Conservation (phyloP, 1,140 invertebrate genomes). For the Nephila pilipes region DNA sequence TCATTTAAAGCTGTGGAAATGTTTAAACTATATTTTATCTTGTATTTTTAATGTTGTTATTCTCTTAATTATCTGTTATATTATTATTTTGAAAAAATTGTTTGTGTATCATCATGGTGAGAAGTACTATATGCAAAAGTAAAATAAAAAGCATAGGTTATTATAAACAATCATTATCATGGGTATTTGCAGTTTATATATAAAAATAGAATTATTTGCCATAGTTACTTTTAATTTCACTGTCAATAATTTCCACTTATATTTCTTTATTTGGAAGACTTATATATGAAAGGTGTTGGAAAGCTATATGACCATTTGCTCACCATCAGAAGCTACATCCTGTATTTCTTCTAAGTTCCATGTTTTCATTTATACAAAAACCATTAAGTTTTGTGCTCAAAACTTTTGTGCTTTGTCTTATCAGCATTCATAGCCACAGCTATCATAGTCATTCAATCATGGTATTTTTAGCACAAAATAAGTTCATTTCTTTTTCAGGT, state of each 20-base stretch:
- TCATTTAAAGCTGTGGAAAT: slow-evolving; percentile 17
- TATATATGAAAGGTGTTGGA: slow-evolving; percentile 61
- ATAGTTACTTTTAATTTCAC: background rate
- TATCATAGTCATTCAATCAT: slow-evolving; percentile 63
- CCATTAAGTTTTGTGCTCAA: slow-evolving; percentile 73
- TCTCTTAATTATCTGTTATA: background rate
- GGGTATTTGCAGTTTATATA: too few relatives aligned
- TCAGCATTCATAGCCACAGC: slow-evolving; percentile 54
- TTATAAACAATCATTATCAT: too few relatives aligned
- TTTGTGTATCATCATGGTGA: background rate
- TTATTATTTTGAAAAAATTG: background rate
- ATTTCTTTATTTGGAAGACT: slow-evolving; percentile 76
- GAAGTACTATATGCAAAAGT: background rate
- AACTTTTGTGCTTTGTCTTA: slow-evolving; percentile 56
- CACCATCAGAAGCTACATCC: slow-evolving; percentile 56
- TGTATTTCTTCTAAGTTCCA: slow-evolving; percentile 71
- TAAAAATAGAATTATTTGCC: background rate
- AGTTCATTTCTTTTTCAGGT: slow-evolving; percentile 66
- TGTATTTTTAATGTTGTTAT: slow-evolving; percentile 26
- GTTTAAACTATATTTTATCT: slow-evolving; percentile 34
- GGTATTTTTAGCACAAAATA: slow-evolving; percentile 67
- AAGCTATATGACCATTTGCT: slow-evolving; percentile 72
- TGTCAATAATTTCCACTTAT: slow-evolving; percentile 21
- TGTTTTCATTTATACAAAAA: slow-evolving; percentile 73
- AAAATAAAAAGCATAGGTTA: background rate